phyloP scores from a whole-genome alignment of 2,113 vertebrate species.

The Phocoena phocoena region DNA sequence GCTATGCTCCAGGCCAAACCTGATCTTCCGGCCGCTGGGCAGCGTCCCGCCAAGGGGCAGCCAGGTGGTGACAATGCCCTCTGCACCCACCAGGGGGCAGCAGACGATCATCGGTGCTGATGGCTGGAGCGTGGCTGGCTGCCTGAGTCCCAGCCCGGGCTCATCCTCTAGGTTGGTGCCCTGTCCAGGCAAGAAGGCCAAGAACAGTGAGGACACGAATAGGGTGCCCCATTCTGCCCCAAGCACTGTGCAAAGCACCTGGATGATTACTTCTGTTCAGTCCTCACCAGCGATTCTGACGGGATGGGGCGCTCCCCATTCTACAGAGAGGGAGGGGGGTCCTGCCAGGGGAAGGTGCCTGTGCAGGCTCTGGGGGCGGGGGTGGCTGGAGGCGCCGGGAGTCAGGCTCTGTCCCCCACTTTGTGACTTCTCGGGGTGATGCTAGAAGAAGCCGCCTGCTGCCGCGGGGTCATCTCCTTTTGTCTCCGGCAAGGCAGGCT shows the following conservation, averaged over 20 bases:
- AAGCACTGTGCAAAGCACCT: no score
- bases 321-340: accelerated
- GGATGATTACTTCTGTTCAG: accelerated
- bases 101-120: background rate
- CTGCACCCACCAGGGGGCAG: conserved; percentile 74
- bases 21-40: accelerated
- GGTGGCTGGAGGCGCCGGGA: background rate
- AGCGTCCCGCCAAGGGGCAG: background rate
- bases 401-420: background rate
- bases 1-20: no score
- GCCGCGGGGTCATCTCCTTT: background rate
- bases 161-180: background rate
- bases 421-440: background rate
- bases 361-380: accelerated
- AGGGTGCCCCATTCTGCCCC: background rate
- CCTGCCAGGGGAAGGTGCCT: no score
- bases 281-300: accelerated
- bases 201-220: background rate
- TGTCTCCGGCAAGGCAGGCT: background rate
- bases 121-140: accelerated
- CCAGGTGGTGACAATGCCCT: accelerated
- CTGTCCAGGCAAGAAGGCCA: background rate
- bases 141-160: background rate
- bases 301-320: accelerated
- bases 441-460: background rate